Base-by-base conservation (phyloP, 2,113 vertebrate species). In the Lepus americanus region DNA sequence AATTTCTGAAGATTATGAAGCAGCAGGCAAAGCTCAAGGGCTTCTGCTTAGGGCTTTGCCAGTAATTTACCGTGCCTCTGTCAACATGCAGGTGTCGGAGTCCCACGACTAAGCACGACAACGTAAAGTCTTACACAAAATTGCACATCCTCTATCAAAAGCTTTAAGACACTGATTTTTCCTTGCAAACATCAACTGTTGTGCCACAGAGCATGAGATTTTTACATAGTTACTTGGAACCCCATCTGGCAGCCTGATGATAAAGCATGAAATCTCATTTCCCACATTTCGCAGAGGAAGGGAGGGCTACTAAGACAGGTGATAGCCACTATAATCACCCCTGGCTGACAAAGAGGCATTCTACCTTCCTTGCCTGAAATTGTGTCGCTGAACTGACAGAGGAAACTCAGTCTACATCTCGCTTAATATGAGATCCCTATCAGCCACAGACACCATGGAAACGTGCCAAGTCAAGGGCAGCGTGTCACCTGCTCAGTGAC, bases 401-500 rank as follows among this genome's bases (percentile, higher is more conserved):
- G 96, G 70, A 73, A 59, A 63, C 87, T 89, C 96, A 93, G 93
- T 23, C 82, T 92, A 97, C 96, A 87, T 91, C 96, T 88, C 93
- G 92, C 95, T 93, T 76, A 95, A 86, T 27, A 77, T 39, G 61
- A 90, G 80, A 94, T 96, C 83, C 80, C 17, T 74, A 81, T 76
- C 76, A 73, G 92, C 87, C 74, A 79, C 95, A 94, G 96, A 90
- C 66, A 95, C 67, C 80, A 49, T 80, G 91, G 94, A 95, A 98
- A 93, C 78, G 87, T 90, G 94, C 95, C 87, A 84, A 79, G 77
- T n/a, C 94, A 82, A 79, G 73, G 87, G 95, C 19, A 96, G 89
- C 90, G 96, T 97, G 94, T 97, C 95, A 94, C 90, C 87, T 94
- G 89, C 97, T 96, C 76, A 6, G 84, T 64, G 94, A 95, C 92